phyloP scores from a whole-genome alignment of 2,888 invertebrate species.

The Laothoe populi region DNA sequence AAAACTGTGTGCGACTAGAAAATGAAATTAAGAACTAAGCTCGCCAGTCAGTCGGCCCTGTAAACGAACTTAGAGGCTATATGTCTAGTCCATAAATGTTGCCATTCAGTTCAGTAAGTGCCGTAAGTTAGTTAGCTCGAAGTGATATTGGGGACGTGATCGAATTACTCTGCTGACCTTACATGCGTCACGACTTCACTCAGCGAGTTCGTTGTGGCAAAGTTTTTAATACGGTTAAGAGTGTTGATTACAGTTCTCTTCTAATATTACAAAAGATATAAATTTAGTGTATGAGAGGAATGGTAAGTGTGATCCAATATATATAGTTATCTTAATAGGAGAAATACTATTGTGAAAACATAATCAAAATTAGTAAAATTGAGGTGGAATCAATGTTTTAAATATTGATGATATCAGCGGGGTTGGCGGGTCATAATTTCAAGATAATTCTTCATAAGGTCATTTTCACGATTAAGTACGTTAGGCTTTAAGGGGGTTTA shows the following conservation, averaged over 20 bases:
- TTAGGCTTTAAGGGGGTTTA: too few relatives aligned
- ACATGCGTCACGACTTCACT: neutral
- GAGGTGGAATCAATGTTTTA: too few relatives aligned
- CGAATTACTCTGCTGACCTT: conserved; percentile 15
- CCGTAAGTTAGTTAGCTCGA: neutral
- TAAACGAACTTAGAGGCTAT: neutral
- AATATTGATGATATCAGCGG: too few relatives aligned
- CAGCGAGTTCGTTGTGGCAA: neutral
- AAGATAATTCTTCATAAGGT: too few relatives aligned
- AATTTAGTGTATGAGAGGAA: too few relatives aligned
- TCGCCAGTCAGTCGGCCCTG: neutral
- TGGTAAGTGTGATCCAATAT: too few relatives aligned
- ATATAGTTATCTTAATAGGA: too few relatives aligned
- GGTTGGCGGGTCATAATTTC: too few relatives aligned
- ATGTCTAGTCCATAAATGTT: neutral
- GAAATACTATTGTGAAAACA: too few relatives aligned
- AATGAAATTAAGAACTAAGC: neutral
- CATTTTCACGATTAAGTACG: too few relatives aligned
- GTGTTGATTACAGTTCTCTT: neutral
- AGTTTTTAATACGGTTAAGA: neutral
- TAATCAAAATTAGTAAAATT: too few relatives aligned
- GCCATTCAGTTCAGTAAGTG: neutral
- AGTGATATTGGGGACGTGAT: conserved; percentile 2
- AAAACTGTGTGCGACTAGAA: neutral
- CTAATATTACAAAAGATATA: too few relatives aligned